Base-by-base conservation (phyloP, 2,113 vertebrate genomes). In the Syngnathus scovelli region DNA sequence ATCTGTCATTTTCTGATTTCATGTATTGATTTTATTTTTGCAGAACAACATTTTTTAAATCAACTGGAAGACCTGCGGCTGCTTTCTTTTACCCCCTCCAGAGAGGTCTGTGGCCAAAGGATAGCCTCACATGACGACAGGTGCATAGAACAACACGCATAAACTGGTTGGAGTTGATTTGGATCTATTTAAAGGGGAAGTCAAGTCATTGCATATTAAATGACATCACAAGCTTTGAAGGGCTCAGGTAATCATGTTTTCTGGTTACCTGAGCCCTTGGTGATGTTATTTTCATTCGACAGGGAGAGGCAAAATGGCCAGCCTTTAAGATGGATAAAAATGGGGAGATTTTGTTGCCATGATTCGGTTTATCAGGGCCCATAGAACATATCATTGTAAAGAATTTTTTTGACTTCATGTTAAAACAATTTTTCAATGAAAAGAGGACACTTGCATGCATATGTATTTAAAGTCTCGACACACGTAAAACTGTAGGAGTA, bases 121-220 rank as follows among this genome's bases (percentile, higher is more conserved):
- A 98, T 98, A 79, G 92, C 91, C n/a, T 92, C 96, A 56, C 97
- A 99, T 36, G 97, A 99, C 13, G 97, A 99, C 92, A 94, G 97
- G 97, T 99, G 84, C 41, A 33, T 4, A 33, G 33, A 11, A 67
- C 9, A 37, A 66, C 39, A 44, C 60, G 49, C 13, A 7, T 36
- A 15, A 18, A 33, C 18, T 10, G 52, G 19, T 49, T 49, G 15
- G 41, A 21, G n/a, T 10, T 9, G 4, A 7, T n/a, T 3, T 43
- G 41, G 12, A 43, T 43, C 9, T 43, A 16, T 13, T 44, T 15
- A 44, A 44, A 44, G 12, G 41, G 41, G 12, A 43, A 43, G 12
- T 43, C 2, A 8, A 43, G 12, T 43, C 41, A 43, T 33, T 33
- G 27, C 27, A 33, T 33, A 33, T 33, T 33, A 43, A 43, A 43